Percentiles rank a stretch among this genome's conserved stretches.
These are phyloP conservation scores for Stichodactyla mertensii DNA, from an alignment of 64 coral and sea anemone species.

Conservation along the genomic window DNA sequence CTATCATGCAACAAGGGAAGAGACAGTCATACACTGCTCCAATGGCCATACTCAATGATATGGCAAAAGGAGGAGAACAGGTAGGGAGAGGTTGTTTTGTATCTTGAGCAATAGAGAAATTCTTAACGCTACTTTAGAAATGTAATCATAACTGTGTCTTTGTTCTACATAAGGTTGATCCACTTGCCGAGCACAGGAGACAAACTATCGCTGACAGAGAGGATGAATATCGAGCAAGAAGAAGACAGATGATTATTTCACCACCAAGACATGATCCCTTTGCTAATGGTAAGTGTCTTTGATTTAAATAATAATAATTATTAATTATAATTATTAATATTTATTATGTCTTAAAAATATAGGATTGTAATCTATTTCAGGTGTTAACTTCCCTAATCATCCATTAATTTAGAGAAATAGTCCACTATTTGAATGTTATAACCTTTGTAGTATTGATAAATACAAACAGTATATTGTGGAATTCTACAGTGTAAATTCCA, in stretches of 20 bases:
- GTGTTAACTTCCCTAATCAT: too few relatives aligned
- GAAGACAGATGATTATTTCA: conserved; percentile 93
- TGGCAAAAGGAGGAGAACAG: conserved; percentile 63
- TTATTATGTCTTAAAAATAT: background rate
- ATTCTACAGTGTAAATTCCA: too few relatives aligned
- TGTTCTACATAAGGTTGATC: conserved; percentile 55
- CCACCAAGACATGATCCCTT: conserved; percentile 91
- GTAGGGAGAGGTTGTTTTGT: conserved; percentile 14
- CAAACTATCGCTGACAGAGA: conserved; percentile 91
- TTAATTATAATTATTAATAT: too few relatives aligned
- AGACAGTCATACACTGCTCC: conserved; percentile 82
- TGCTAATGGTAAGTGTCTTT: conserved; percentile 89
- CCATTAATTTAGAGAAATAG: too few relatives aligned
- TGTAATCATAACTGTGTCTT: background rate
- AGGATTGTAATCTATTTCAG: too few relatives aligned
- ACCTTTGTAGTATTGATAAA: too few relatives aligned
- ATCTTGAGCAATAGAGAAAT: background rate
- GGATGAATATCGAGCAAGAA: conserved; percentile 83
- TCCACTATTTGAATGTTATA: too few relatives aligned
- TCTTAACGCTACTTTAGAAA: background rate
- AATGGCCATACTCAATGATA: conserved; percentile 78
- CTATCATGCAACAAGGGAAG: conserved; percentile 60
- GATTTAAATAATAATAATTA: background rate
- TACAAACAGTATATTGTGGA: too few relatives aligned
- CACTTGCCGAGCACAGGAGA: conserved; percentile 84